Evolutionary conservation across 2,888 invertebrate genomes (phyloP).

Genomic region (Parnassius mnemosyne): DNA sequence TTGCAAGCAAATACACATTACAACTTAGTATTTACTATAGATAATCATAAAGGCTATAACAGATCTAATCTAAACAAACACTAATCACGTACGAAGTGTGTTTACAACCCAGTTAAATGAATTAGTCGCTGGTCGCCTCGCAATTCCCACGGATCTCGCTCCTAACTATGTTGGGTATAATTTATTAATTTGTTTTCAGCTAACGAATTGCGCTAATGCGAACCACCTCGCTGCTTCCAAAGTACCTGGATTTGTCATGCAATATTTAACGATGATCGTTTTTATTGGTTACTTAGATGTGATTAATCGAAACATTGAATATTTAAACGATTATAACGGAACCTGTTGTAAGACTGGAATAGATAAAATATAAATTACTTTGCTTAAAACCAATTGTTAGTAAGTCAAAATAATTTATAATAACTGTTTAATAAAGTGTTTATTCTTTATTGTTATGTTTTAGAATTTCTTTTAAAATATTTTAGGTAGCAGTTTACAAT

Average conservation of each 20-base stretch:
- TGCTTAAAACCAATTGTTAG: background rate
- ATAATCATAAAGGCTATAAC: slow-evolving; percentile 19
- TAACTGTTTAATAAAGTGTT: no score
- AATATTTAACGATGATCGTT: slow-evolving; percentile 38
- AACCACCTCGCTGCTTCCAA: slow-evolving; percentile 44
- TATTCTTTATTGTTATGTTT: no score
- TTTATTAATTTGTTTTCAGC: slow-evolving; percentile 75
- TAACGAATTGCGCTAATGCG: slow-evolving; percentile 67
- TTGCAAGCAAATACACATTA: background rate
- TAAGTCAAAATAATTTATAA: no score
- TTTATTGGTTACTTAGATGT: slow-evolving; percentile 18
- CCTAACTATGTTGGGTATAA: slow-evolving; percentile 61
- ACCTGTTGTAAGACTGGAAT: slow-evolving; percentile 7
- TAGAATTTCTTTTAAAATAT: no score
- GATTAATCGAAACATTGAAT: slow-evolving; percentile 21
- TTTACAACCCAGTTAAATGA: slow-evolving; percentile 38
- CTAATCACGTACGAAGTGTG: slow-evolving; percentile 34
- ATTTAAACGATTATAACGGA: slow-evolving; percentile 23
- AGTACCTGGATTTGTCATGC: slow-evolving; percentile 45
- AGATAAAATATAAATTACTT: background rate
- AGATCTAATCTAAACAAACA: slow-evolving; percentile 23
- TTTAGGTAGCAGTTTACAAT: no score
- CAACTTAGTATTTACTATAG: slow-evolving; percentile 14
- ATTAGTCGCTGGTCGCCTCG: slow-evolving; percentile 29
- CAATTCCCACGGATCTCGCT: slow-evolving; percentile 64